A percentile compares a stretch with the other conserved stretches of the same genome.
Evolutionary conservation across 2,113 vertebrate species (phyloP).

Genomic region (Gorsachius goisagi): DNA sequence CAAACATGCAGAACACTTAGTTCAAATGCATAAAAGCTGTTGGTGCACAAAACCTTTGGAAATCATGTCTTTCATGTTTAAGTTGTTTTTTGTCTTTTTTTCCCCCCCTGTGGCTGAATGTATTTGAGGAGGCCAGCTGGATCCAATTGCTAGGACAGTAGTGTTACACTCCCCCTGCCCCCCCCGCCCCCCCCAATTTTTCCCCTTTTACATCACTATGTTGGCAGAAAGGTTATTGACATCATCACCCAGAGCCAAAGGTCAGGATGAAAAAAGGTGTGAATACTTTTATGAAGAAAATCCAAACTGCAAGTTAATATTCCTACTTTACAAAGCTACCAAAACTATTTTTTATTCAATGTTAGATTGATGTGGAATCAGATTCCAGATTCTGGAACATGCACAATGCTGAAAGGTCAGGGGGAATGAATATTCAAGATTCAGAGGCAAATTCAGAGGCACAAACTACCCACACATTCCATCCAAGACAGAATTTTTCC

Average conservation of each 20-base stretch:
- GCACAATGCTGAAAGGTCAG: slow-evolving; percentile 19
- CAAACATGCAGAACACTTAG: neutral
- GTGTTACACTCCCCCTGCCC: neutral
- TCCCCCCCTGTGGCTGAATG: neutral
- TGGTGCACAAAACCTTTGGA: neutral
- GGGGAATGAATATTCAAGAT: slow-evolving; percentile 36
- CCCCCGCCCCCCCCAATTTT: neutral
- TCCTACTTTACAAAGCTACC: neutral
- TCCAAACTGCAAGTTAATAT: slow-evolving; percentile 15
- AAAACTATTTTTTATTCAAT: neutral
- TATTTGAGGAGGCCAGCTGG: slow-evolving; percentile 35
- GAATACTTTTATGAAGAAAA: slow-evolving; percentile 41
- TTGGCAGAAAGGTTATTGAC: slow-evolving; percentile 57
- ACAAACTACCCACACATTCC: slow-evolving; percentile 50
- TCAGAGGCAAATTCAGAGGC: slow-evolving; percentile 24
- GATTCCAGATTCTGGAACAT: slow-evolving; percentile 36
- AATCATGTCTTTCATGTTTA: neutral
- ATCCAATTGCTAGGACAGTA: slow-evolving; percentile 54
- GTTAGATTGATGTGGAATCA: slow-evolving; percentile 13
- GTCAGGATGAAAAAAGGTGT: slow-evolving; percentile 19
- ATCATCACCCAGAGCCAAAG: slow-evolving; percentile 45
- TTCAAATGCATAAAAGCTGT: slow-evolving; percentile 9
- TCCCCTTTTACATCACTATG: slow-evolving; percentile 43
- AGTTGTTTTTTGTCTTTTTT: neutral
- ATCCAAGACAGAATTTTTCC: slow-evolving; percentile 41